Base-by-base conservation (phyloP, 2,113 vertebrate species). In the Spea bombifrons region DNA sequence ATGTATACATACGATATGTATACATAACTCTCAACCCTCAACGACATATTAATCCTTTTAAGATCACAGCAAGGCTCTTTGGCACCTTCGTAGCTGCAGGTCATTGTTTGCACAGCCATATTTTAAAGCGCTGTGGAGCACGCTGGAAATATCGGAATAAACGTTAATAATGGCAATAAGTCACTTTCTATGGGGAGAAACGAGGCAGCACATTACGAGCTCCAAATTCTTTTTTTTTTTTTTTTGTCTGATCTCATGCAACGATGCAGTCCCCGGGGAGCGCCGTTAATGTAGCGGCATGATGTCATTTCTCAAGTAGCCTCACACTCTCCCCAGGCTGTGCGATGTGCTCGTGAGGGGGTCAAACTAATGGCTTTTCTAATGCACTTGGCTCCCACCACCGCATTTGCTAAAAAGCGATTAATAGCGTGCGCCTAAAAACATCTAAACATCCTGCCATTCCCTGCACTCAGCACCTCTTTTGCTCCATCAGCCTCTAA, bases 341-440 rank as follows among this genome's bases (percentile, higher is more conserved):
- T 63, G 55, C 59, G 30, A 72, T 66, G 64, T 80, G 78, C 78
- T 80, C 71, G 16, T 74, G 65, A 74, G 64, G 71, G 71, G 78
- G 78, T 80, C 71, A 80, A 65, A 48, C 78, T 80, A 80, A 80
- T 80, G 71, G 78, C 78, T 80, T 80, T 80, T 80, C 64, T 80
- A 80, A 80, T 80, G 78, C 71, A 74, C 65, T 80, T 80, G 78
- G 78, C 78, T 74, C 64, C 71, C 52, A 13, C 45, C 71, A 49
- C 71, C 74, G 71, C 78, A 57, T 67, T 73, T 66, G 70, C 77
- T 80, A 57, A 69, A 67, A 80, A 67, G 50, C 70, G 70, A 74
- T 80, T 80, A 80, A 74, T 67, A 61, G 71, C 44, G 64, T 50
- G 52, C 78, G 67, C 50, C 65, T 43, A 67, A 74, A 71, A 74